Percentiles rank a stretch among this genome's conserved stretches.
Evolutionary conservation across 2,113 vertebrate species (phyloP).

Genomic region (Clarias batrachus): DNA sequence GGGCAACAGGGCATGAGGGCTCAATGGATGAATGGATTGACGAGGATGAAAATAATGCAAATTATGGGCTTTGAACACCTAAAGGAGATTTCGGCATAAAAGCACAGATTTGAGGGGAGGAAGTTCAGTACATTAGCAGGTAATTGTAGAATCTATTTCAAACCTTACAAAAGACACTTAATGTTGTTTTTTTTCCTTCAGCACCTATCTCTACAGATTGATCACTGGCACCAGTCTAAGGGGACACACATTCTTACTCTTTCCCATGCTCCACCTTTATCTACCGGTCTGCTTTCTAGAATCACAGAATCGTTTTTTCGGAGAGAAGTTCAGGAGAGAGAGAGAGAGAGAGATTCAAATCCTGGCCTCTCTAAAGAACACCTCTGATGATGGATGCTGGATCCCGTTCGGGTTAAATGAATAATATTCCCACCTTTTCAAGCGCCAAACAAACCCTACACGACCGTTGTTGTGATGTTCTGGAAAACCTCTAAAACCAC

Average conservation of each 20-base stretch:
- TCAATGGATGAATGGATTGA: background rate
- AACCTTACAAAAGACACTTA: background rate
- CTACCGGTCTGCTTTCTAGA: background rate
- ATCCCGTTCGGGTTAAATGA: conserved; percentile 18
- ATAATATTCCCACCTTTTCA: conserved; percentile 44
- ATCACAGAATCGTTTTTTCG: background rate
- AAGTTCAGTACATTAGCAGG: background rate
- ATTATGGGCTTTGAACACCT: background rate
- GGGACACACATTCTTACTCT: background rate
- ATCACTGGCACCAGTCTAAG: background rate
- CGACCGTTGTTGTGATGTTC: background rate
- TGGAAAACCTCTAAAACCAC: conserved; percentile 37
- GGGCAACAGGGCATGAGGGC: background rate
- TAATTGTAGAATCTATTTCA: background rate
- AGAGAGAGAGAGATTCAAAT: background rate
- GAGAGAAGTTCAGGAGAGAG: background rate
- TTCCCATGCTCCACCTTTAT: background rate
- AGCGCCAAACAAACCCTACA: conserved; percentile 42
- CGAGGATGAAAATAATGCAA: conserved; percentile 1
- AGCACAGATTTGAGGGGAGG: background rate
- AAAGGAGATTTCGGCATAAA: background rate
- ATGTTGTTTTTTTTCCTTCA: background rate
- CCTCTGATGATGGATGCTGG: background rate
- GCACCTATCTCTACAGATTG: background rate
- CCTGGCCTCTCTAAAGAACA: background rate